Evolutionary conservation across 2,797 vertebrate genomes (phyloP).

Genomic region (Streptopelia turtur): DNA sequence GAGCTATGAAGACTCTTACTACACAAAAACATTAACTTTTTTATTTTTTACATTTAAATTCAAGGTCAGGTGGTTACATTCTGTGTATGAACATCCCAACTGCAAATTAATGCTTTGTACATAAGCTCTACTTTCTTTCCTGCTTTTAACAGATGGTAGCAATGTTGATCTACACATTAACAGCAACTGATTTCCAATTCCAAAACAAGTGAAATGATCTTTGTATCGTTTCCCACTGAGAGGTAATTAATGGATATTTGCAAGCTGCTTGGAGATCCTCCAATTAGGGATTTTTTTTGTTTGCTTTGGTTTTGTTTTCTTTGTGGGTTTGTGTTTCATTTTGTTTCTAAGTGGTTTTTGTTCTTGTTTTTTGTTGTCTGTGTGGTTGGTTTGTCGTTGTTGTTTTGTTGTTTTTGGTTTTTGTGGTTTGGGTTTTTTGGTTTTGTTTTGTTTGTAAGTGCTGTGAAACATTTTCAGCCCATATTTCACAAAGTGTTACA

Average conservation of each 20-base stretch:
- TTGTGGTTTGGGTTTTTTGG: too few relatives aligned
- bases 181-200: slow-evolving; percentile 29
- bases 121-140: neutral
- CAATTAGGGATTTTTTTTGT: neutral
- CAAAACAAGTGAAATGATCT: slow-evolving; percentile 44
- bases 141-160: slow-evolving; percentile 27
- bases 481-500: neutral
- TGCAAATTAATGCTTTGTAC: slow-evolving; percentile 1
- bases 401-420: neutral
- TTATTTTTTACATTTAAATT: neutral
- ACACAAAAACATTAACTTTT: neutral
- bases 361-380: neutral
- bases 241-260: slow-evolving; percentile 51
- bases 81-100: neutral
- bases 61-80: neutral
- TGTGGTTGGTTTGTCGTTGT: too few relatives aligned
- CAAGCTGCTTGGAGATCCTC: slow-evolving; percentile 40
- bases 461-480: neutral
- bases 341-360: neutral
- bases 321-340: too few relatives aligned
- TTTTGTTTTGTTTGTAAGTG: neutral
- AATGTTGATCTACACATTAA: slow-evolving; percentile 20
- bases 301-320: neutral
- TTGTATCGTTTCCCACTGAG: slow-evolving; percentile 28
- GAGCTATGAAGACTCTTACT: neutral